Evolutionary conservation across 1,140 invertebrate genomes (phyloP).

Genomic region (Gryllus bimaculatus): DNA sequence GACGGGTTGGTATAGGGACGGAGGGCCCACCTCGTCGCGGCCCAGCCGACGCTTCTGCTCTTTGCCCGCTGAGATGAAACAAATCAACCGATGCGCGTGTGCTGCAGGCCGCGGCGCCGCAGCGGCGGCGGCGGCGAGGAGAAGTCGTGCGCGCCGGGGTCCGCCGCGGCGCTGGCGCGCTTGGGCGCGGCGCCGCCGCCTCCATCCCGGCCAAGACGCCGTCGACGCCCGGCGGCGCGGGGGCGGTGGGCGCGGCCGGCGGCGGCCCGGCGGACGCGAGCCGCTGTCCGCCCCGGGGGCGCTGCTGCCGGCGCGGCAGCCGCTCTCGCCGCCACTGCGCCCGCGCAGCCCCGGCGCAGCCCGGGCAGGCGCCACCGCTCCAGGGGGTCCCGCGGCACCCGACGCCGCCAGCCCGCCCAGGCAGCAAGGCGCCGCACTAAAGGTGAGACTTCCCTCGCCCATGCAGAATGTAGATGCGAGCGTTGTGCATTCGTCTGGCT

Average conservation of each 20-base stretch:
- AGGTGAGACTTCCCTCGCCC: not conserved
- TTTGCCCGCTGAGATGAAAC: no score
- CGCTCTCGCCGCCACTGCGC: constrained; percentile 26
- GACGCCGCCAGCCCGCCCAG: no score
- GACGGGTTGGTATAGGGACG: no score
- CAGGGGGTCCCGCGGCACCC: constrained; percentile 13
- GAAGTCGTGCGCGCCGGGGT: not conserved
- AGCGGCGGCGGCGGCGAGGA: constrained; percentile 20
- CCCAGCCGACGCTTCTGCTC: no score
- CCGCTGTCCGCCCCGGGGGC: constrained; percentile 50
- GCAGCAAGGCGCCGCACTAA: not conserved
- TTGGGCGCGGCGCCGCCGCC: constrained; percentile 8
- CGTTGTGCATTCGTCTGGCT: no score
- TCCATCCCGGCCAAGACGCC: constrained; percentile 19
- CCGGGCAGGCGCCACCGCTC: constrained; percentile 22
- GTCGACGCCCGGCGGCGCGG: constrained; percentile 44
- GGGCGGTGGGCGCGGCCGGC: constrained; percentile 47
- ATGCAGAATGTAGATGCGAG: no score
- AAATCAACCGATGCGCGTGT: no score
- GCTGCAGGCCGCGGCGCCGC: not conserved
- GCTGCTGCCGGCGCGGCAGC: constrained; percentile 28
- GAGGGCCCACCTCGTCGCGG: no score
- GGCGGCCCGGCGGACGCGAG: constrained; percentile 39
- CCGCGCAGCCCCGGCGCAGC: constrained; percentile 26
- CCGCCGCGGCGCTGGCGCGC: constrained; percentile 7